Base-by-base conservation (phyloP, 2,797 vertebrate species). In the Anomalospiza imberbis region DNA sequence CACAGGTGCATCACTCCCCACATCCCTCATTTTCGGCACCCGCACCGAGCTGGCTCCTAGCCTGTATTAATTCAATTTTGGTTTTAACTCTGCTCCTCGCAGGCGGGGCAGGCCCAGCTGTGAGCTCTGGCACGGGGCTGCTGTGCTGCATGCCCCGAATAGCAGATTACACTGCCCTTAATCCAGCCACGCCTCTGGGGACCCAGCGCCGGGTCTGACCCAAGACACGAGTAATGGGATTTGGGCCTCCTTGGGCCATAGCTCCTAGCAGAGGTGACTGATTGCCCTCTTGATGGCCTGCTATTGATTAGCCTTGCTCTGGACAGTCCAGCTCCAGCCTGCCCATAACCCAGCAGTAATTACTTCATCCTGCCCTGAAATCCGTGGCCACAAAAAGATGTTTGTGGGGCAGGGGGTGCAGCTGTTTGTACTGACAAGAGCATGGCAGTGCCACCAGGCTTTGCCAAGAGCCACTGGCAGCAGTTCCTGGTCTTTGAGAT, bases 271-370 rank as follows among this genome's bases (percentile, higher is more conserved):
- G 95, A 92, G 97, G 10, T 17, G 70, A 94, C 95, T 74, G 97
- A 95, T 97, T n/a, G 31, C 51, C 67, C 82, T 91, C 91, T 97
- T 83, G 97, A 97, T 94, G 92, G 91, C 61, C 85, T 86, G 91
- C 75, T 93, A 92, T 96, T 72, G 97, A 97, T 97, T 50, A 60
- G 91, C 90, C 48, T 72, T 81, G 7, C 82, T 88, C 76, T 63
- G 95, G 96, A 77, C 7, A 22, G 76, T 18, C 5, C 4, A 94
- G 75, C 86, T 89, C 36, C 83, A 16, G 92, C 90, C 80, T 91
- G 77, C 83, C 94, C 28, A 12, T 91, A 89, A 93, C 94, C 96
- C 94, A 17, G 48, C 87, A 25, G 88, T 84, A 94, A 95, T 96
- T 92, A 61, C 88, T 85, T 75, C 77, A 68, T 82, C 66, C 85